Evolutionary conservation across 2,797 vertebrate genomes (phyloP), one percentile per base, ranked within the genome.

Genomic region (Thripadectes ignobilis): DNA sequence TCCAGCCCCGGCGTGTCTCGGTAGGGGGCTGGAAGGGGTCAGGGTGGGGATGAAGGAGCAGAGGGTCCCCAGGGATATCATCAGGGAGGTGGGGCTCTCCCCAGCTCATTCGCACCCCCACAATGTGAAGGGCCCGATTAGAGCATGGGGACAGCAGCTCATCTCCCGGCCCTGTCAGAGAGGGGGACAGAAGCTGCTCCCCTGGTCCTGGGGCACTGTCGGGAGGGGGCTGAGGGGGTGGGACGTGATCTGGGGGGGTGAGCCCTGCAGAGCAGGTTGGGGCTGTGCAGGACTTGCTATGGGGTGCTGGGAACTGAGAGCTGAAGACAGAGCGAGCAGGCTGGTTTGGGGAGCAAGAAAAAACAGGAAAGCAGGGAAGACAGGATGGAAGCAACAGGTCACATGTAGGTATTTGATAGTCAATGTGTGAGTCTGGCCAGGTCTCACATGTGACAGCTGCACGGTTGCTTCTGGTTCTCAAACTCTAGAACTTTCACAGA

Each of bases 131-230:
- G 38, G 68, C 39, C 61, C 71, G 21, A 26, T 22, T 26, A 1
- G 30, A 34, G 21, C 10, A 0, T 16, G 11, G 41, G 48, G 13
- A 32, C 3, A 0, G 71, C 43, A 83, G 17, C n/a, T 32, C 48
- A 71, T 43, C 11, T 43, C 57, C 43, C 5, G 4, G 15, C 16
- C 18, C 48, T 9, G 29, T 29, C 45, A 1, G 29, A 46, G 20
- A 6, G 0, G 10, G 39, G 39, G 5, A 20, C 3, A 0, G 48
- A 43, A 89, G 17, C 52, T 36, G 55, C 77, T n/a, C 9, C 41
- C 55, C 55, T 4, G 11, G 20, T 14, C 19, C 49, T 4, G 0
- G 7, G 23, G 48, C 2, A 0, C 54, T 68, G 41, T 21, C 49
- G 17, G 34, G 11, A 32, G 23, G 19, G 32, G 36, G 24, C 43